These are phyloP conservation scores for Clarias platycephalus DNA, from an alignment of 2,797 vertebrate genomes.

Conservation along the genomic window DNA sequence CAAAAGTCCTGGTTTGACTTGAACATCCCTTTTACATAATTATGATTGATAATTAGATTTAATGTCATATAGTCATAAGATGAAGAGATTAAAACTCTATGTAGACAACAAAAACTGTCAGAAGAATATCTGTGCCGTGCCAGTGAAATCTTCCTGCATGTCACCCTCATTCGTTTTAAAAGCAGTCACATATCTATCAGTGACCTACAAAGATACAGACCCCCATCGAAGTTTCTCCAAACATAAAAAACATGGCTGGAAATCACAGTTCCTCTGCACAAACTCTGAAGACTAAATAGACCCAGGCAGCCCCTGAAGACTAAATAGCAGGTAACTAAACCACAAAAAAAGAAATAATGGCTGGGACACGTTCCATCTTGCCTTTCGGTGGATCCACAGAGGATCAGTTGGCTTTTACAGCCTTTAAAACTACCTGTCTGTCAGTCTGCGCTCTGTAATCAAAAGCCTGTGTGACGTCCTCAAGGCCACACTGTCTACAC, in stretches of 20 bases:
- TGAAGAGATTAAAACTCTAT: neutral
- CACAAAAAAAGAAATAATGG: slow-evolving; percentile 48
- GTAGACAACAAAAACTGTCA: neutral
- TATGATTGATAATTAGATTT: neutral
- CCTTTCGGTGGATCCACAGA: slow-evolving; percentile 34
- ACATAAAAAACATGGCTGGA: slow-evolving; percentile 47
- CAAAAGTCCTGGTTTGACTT: too few species aligned
- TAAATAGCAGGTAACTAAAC: slow-evolving; percentile 49
- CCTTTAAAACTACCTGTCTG: slow-evolving; percentile 48
- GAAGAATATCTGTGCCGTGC: neutral
- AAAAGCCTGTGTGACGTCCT: slow-evolving; percentile 31
- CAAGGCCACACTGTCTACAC: slow-evolving; percentile 23
- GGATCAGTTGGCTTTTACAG: slow-evolving; percentile 38
- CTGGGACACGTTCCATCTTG: slow-evolving; percentile 49
- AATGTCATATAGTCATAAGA: neutral
- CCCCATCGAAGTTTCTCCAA: slow-evolving; percentile 42
- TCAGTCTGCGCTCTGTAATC: slow-evolving; percentile 38
- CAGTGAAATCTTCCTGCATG: neutral
- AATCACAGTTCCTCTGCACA: slow-evolving; percentile 56
- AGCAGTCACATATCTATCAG: slow-evolving; percentile 16
- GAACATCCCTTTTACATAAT: neutral
- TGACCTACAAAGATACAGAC: slow-evolving; percentile 33
- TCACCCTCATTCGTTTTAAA: neutral
- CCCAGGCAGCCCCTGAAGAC: slow-evolving; percentile 50
- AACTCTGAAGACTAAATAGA: slow-evolving; percentile 52